phyloP scores from a whole-genome alignment of 2,113 vertebrate species.

The Zosterops lateralis region DNA sequence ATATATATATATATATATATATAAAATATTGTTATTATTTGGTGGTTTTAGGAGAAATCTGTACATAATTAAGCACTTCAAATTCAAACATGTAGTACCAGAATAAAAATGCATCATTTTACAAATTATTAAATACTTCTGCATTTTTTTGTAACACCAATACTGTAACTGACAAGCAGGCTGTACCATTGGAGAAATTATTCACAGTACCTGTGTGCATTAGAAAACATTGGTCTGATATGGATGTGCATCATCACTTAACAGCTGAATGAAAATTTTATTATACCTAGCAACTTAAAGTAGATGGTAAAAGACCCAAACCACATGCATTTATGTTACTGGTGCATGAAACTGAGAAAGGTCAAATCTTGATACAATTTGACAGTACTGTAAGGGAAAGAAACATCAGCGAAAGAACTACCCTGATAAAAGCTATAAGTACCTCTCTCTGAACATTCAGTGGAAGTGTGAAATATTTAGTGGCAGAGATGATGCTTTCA shows the following conservation, averaged over 20 bases:
- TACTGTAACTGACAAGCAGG: background rate
- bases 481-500: background rate
- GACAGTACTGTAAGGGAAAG: background rate
- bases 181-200: background rate
- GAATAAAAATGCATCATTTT: background rate
- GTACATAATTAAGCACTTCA: background rate
- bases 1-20: background rate
- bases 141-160: background rate
- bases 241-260: background rate
- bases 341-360: background rate
- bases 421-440: background rate
- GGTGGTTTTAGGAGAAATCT: background rate
- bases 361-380: background rate
- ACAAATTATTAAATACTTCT: background rate
- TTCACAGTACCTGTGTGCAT: background rate
- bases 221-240: background rate
- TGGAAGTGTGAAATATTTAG: background rate
- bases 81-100: background rate
- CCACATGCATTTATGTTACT: background rate
- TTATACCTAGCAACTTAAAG: background rate
- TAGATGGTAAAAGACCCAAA: background rate
- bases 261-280: background rate
- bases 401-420: background rate
- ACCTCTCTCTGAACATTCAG: background rate
- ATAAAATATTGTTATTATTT: background rate